A percentile compares a stretch with the other conserved stretches of the same genome.
These are phyloP conservation scores for Callithrix jacchus DNA, from an alignment of 2,113 vertebrate genomes.

Conservation along the genomic window DNA sequence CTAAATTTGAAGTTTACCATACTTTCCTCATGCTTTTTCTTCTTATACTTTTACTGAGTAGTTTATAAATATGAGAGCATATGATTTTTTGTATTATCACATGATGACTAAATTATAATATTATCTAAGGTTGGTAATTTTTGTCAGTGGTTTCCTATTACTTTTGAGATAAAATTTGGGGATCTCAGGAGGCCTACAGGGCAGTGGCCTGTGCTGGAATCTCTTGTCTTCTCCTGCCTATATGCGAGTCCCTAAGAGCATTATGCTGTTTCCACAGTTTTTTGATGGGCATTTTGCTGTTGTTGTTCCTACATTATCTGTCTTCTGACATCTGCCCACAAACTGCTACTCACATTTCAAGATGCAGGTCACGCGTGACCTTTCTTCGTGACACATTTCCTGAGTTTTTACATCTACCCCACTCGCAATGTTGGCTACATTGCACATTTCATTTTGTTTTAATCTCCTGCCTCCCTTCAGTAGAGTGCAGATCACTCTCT, in stretches of 20 bases:
- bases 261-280: not conserved
- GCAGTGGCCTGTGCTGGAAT: not conserved
- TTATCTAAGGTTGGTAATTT: not conserved
- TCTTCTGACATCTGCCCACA: not conserved
- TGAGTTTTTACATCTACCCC: not conserved
- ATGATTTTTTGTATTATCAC: not conserved
- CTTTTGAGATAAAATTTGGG: not conserved
- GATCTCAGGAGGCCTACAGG: accelerated
- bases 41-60: not conserved
- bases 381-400: not conserved
- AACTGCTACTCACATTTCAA: not conserved
- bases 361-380: not conserved
- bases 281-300: not conserved
- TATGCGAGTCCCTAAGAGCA: not conserved
- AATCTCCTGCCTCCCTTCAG: not conserved
- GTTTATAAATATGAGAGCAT: not conserved
- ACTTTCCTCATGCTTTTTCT: not conserved
- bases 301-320: not conserved
- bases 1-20: not conserved
- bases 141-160: not conserved
- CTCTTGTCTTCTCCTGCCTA: not conserved
- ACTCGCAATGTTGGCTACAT: not conserved
- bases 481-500: too few species aligned
- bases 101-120: not conserved
- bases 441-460: not conserved